phyloP scores from a whole-genome alignment of 2,113 vertebrate species.

The Cryptotis parvus region DNA sequence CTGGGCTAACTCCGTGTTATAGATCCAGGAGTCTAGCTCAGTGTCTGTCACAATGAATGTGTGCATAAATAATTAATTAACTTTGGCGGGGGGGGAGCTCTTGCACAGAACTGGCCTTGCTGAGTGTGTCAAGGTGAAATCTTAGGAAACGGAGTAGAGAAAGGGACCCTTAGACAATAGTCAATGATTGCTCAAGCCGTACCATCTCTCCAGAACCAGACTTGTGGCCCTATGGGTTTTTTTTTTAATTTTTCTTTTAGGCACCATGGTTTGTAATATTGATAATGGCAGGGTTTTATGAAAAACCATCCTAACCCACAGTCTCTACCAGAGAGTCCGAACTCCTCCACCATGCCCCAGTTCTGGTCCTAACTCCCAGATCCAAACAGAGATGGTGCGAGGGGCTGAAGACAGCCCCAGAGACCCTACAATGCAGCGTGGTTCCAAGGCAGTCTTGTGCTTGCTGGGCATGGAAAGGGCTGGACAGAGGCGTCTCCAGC shows the following conservation, averaged over 20 bases:
- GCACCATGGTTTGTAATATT: too few species aligned
- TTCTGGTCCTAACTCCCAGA: too few species aligned
- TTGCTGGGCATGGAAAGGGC: slow-evolving; percentile 32
- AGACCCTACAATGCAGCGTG: background rate
- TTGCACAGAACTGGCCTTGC: background rate
- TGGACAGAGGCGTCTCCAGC: background rate
- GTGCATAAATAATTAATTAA: background rate
- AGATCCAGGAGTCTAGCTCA: background rate
- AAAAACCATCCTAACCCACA: too few species aligned
- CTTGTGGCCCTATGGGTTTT: too few species aligned
- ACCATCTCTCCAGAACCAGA: too few species aligned
- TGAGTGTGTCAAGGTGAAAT: background rate
- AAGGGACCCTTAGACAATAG: background rate
- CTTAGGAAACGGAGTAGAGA: background rate
- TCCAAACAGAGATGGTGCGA: background rate
- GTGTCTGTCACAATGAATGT: background rate
- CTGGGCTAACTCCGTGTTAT: background rate
- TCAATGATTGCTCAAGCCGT: background rate
- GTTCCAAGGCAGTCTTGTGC: background rate
- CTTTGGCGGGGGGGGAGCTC: too few species aligned
- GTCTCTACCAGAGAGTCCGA: too few species aligned
- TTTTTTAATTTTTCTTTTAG: too few species aligned
- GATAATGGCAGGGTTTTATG: too few species aligned
- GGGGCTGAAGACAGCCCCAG: background rate
- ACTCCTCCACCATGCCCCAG: too few species aligned